Base-by-base conservation (phyloP, 2,797 vertebrate species). In the Todus mexicanus region DNA sequence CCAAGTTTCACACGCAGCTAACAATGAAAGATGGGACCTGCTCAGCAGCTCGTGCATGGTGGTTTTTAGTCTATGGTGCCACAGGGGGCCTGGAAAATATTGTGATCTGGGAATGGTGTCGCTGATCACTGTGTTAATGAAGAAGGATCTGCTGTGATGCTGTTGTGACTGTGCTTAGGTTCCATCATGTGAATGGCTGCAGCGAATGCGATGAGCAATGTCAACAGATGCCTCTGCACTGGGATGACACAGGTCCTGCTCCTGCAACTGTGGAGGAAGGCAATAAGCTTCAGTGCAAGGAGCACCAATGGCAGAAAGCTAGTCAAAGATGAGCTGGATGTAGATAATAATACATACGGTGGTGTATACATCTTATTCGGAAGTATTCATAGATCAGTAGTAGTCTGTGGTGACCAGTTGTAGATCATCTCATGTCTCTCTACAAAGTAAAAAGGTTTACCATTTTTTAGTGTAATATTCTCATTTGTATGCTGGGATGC, bases 11-110 rank as follows among this genome's bases (percentile, higher is more conserved):
- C 51, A 84, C 94, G 78, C 77, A 90, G 77, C 92, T 92, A 76
- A 94, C 95, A 64, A 56, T 90, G 92, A 93, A 94, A 75, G 84
- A 95, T 93, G 88, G 51, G 74, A 76, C 66, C 74, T 90, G 79
- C 91, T 71, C 91, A 66, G 82, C 95, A 90, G 74, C 83, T 77
- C 88, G 72, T 54, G 70, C 59, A 23, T 17, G 3, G 29, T 56
- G 64, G 42, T 81, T 65, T 87, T 85, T 75, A 61, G 40, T 91
- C 51, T 68, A 1, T 1, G 15, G 66, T 86, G 54, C 66, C 73
- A 51, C 43, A 40, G 43, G 0, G 0, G 38, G 71, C 71, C 70
- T 93, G 77, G 66, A 84, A 90, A 81, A 72, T 33, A 12, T 33
- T 35, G 79, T 77, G 54, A 37, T 70, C 31, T 76, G 53, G 66